phyloP scores from a whole-genome alignment of 2,888 invertebrate species.

The Linyphia triangularis region DNA sequence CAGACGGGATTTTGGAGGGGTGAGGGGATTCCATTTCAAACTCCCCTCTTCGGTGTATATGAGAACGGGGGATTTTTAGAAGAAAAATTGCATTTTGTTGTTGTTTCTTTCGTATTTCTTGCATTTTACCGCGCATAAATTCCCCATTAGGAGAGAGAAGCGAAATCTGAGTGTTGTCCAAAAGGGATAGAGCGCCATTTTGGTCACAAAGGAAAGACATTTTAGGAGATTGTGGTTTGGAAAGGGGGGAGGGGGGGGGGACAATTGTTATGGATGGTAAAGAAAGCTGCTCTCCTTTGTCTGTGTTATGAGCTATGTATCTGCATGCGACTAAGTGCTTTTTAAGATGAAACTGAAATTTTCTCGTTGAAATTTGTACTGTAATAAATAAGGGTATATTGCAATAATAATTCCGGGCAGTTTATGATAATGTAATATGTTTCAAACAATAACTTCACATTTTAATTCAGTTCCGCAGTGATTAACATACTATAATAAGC shows the following conservation, averaged over 20 bases:
- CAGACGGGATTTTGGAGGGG: slow-evolving; percentile 37
- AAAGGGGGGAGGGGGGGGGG: background rate
- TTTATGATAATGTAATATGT: background rate
- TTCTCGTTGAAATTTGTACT: background rate
- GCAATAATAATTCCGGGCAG: too few species aligned
- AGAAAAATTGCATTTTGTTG: slow-evolving; percentile 60
- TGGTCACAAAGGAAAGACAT: slow-evolving; percentile 9
- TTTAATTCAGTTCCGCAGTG: too few species aligned
- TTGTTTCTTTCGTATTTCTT: slow-evolving; percentile 39
- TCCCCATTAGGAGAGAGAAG: slow-evolving; percentile 44
- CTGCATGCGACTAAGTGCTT: background rate
- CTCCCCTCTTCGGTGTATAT: slow-evolving; percentile 6
- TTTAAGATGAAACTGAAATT: background rate
- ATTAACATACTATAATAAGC: too few species aligned
- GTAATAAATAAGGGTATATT: too few species aligned
- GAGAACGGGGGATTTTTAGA: slow-evolving; percentile 9
- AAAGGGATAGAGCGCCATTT: slow-evolving; percentile 22
- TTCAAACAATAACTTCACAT: background rate
- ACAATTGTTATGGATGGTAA: background rate
- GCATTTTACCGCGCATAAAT: slow-evolving; percentile 57
- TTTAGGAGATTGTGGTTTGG: background rate
- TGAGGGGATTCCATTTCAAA: slow-evolving; percentile 10
- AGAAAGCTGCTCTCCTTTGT: background rate
- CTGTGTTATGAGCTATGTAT: background rate
- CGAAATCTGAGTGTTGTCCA: slow-evolving; percentile 38